Evolutionary conservation across 2,888 invertebrate species (phyloP).

Genomic region (Chloroclystis v-ata): DNA sequence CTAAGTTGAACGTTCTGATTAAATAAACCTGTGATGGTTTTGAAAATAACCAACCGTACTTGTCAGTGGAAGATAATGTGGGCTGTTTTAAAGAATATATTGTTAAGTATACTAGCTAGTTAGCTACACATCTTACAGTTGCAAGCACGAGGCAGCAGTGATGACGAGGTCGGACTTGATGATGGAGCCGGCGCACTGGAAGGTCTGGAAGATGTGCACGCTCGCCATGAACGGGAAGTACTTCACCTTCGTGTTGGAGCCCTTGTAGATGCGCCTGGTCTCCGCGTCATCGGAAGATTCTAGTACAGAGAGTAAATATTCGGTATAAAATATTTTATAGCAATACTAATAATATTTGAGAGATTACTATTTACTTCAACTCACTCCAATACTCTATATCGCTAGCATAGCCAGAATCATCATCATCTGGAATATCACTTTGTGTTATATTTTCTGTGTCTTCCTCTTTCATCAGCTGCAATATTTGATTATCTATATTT

Average conservation of each 20-base stretch:
- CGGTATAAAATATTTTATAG: too few species aligned
- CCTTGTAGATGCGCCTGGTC: slow-evolving; percentile 47
- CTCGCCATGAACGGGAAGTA: slow-evolving; percentile 62
- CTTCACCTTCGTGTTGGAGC: slow-evolving; percentile 45
- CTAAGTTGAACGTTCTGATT: too few species aligned
- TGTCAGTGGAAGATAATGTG: too few species aligned
- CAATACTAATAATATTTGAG: too few species aligned
- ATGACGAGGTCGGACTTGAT: slow-evolving; percentile 57
- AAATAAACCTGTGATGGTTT: too few species aligned
- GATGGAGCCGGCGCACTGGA: slow-evolving; percentile 60
- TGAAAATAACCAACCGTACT: too few species aligned
- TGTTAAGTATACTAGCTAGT: too few species aligned
- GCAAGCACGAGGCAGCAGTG: slow-evolving; percentile 63
- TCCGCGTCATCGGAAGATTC: not conserved
- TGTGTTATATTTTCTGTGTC: slow-evolving; percentile 9
- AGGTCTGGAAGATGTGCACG: slow-evolving; percentile 52
- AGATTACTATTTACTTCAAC: too few species aligned
- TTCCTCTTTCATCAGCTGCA: slow-evolving; percentile 5
- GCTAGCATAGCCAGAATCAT: slow-evolving; percentile 22
- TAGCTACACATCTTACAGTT: slow-evolving; percentile 48
- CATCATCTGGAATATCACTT: slow-evolving; percentile 17
- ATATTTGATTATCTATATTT: slow-evolving; percentile 15
- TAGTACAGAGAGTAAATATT: too few species aligned
- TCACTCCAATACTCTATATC: slow-evolving; percentile 56
- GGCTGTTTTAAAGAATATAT: too few species aligned